Conservation (phyloP, 2,113 vertebrate species). For the Quiscalus mexicanus region DNA sequence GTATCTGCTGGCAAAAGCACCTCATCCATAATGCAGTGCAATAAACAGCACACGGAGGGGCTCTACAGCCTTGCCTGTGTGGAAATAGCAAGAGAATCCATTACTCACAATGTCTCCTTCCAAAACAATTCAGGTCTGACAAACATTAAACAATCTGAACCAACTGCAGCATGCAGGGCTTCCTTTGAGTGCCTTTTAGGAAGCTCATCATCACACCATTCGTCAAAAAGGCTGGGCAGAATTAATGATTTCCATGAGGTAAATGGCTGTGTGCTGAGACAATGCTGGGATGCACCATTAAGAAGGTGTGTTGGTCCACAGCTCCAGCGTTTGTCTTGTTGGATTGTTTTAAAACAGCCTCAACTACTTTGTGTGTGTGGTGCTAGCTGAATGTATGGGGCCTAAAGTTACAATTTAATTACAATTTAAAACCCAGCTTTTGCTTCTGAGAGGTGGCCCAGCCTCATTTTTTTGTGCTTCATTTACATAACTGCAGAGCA, state of each 20-base stretch:
- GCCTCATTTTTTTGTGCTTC: not conserved
- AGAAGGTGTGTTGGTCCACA: not conserved
- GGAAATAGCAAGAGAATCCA: conserved; percentile 56
- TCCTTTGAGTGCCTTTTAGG: conserved; percentile 54
- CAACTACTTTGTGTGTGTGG: not conserved
- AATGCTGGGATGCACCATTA: not conserved
- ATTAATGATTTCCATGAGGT: conserved; percentile 55
- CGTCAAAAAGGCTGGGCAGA: conserved; percentile 25
- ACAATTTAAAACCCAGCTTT: conserved; percentile 26
- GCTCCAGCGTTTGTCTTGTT: not conserved
- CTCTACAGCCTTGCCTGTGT: not conserved
- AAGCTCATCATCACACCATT: conserved; percentile 32
- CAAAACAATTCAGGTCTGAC: conserved; percentile 49
- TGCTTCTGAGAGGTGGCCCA: not conserved
- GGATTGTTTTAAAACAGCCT: not conserved
- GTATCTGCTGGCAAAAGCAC: conserved; percentile 55
- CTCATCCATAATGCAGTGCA: conserved; percentile 64
- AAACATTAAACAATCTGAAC: conserved; percentile 59
- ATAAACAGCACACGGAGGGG: conserved; percentile 29
- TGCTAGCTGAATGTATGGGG: not conserved
- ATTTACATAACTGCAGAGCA: not conserved
- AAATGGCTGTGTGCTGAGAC: conserved; percentile 9
- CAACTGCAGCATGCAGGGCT: not conserved
- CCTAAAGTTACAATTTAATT: not conserved
- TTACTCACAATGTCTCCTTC: conserved; percentile 33